Evolutionary conservation across 2,888 invertebrate genomes (phyloP).

Genomic region (Scelioninae gen. 2): DNA sequence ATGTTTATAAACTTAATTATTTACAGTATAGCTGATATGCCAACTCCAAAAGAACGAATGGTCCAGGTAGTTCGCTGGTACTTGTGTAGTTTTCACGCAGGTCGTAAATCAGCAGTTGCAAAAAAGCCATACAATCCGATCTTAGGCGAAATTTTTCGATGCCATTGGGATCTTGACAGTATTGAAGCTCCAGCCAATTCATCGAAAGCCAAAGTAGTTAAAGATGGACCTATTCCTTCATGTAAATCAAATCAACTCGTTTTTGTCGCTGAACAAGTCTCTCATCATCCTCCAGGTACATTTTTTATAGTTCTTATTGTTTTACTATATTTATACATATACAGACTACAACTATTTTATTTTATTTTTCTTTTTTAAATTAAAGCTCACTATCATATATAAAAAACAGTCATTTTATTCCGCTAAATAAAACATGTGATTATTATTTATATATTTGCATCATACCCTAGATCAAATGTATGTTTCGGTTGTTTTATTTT

Average conservation of each 20-base stretch:
- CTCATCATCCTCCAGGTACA: slow-evolving; percentile 98
- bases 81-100: slow-evolving; percentile 98
- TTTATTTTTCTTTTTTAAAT: too few species aligned
- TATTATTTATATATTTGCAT: too few species aligned
- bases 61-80: slow-evolving; percentile 97
- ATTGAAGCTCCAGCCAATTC: slow-evolving; percentile 60
- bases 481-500: too few species aligned
- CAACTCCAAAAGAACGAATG: slow-evolving; percentile 91
- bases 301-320: too few species aligned
- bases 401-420: too few species aligned
- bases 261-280: slow-evolving; percentile 98
- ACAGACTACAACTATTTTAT: too few species aligned
- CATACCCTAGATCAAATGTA: too few species aligned
- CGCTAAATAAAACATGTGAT: too few species aligned
- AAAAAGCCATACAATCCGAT: slow-evolving; percentile 99
- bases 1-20: too few species aligned
- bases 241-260: slow-evolving; percentile 90
- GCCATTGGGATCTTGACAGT: slow-evolving; percentile 85
- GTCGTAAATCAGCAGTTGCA: slow-evolving; percentile 96
- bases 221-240: slow-evolving; percentile 94
- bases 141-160: slow-evolving; percentile 95
- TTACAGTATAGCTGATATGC: slow-evolving; percentile 90
- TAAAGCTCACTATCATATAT: too few species aligned
- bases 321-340: too few species aligned
- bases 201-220: slow-evolving; percentile 73